Conservation (phyloP, 2,888 invertebrate genomes). For the Tineola bisselliella region DNA sequence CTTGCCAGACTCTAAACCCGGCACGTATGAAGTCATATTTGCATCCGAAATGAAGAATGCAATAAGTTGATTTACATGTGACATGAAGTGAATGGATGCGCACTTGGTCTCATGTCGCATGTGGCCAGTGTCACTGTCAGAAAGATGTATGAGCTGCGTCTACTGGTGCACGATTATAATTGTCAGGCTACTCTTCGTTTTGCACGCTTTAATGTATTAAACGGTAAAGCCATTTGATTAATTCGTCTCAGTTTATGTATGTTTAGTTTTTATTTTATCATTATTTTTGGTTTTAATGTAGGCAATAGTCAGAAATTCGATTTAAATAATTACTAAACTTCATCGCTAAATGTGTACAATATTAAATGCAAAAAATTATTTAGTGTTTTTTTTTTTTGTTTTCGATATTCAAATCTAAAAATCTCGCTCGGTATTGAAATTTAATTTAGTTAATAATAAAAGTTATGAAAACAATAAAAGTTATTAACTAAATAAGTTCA, state of each 20-base stretch:
- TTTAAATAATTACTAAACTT: too few species aligned
- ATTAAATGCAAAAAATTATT: too few species aligned
- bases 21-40: background rate
- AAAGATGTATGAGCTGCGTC: background rate
- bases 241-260: background rate
- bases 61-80: constrained; percentile 12
- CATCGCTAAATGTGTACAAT: too few species aligned
- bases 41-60: background rate
- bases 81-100: constrained; percentile 2
- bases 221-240: background rate
- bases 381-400: too few species aligned
- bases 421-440: too few species aligned
- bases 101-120: constrained; percentile 9
- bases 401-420: too few species aligned
- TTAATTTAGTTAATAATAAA: too few species aligned
- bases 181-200: background rate
- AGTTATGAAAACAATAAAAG: too few species aligned
- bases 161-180: background rate
- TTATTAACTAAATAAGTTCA: too few species aligned
- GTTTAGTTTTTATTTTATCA: background rate
- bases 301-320: too few species aligned
- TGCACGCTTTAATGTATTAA: background rate
- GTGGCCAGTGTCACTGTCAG: constrained; percentile 9
- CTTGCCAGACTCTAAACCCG: too few species aligned
- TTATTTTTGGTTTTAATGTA: too few species aligned